phyloP scores from a whole-genome alignment of 1,140 invertebrate genomes.

The Paraescarpia echinospica region DNA sequence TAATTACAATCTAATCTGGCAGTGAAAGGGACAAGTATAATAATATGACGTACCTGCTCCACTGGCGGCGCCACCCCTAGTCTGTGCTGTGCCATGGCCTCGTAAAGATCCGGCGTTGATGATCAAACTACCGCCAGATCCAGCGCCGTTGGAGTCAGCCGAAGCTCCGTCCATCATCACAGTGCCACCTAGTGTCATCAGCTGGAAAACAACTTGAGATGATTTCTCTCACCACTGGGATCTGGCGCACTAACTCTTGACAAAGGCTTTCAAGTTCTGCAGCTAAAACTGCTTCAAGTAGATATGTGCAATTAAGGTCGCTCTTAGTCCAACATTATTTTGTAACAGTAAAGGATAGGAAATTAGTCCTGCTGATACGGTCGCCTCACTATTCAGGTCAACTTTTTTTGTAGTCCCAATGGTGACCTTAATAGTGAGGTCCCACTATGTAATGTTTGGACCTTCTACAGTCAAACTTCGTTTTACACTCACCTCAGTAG shows the following conservation, averaged over 20 bases:
- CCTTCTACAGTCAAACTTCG: no score
- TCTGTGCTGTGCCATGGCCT: not conserved
- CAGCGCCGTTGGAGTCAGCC: not conserved
- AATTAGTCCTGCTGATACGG: no score
- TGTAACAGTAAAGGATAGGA: no score
- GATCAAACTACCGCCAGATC: constrained; percentile 6
- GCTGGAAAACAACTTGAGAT: not conserved
- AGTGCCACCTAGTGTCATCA: not conserved
- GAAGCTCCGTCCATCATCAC: not conserved
- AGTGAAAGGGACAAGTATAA: not conserved
- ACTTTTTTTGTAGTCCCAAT: no score
- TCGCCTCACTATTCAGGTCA: no score
- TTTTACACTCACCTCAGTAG: no score
- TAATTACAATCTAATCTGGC: not conserved
- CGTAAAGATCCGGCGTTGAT: not conserved
- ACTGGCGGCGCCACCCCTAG: not conserved
- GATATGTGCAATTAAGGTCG: not conserved
- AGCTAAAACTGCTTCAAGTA: not conserved
- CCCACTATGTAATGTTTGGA: no score
- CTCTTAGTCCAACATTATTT: no score
- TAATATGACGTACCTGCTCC: not conserved
- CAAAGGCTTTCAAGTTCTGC: not conserved
- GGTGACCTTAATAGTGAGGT: no score
- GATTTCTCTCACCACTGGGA: not conserved
- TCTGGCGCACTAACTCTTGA: not conserved